These are phyloP conservation scores for Protonemura montana DNA, from an alignment of 2,888 invertebrate species.

Conservation along the genomic window DNA sequence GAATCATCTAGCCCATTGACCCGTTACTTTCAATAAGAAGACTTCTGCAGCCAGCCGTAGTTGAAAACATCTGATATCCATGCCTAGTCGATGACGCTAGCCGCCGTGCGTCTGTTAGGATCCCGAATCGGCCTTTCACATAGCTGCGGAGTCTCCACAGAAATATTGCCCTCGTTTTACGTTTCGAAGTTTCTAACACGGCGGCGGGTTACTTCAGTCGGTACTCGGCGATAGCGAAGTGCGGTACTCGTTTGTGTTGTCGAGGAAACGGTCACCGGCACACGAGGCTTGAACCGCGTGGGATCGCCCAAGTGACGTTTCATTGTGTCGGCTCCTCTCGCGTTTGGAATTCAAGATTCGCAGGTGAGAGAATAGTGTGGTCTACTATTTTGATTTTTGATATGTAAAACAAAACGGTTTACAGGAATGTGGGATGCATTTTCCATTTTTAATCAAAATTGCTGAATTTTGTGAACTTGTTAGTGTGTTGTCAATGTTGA, in stretches of 20 bases:
- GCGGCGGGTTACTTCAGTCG: neutral
- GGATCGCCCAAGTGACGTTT: neutral
- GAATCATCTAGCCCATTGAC: neutral
- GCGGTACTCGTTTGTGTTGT: neutral
- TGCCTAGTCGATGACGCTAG: neutral
- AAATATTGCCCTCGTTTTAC: constrained; percentile 7
- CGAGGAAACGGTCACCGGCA: neutral
- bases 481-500: no score
- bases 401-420: no score
- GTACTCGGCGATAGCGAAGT: neutral
- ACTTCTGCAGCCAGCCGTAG: neutral
- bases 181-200: neutral
- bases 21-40: constrained; percentile 19
- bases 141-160: neutral
- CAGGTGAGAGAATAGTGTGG: neutral
- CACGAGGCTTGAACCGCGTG: neutral
- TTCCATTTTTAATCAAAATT: no score
- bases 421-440: no score
- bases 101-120: no score
- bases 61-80: neutral
- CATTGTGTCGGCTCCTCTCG: neutral
- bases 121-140: neutral
- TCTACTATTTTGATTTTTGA: no score
- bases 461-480: no score
- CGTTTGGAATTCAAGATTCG: neutral